Conservation (phyloP, 1,140 invertebrate genomes). For the Apis mellifera region DNA sequence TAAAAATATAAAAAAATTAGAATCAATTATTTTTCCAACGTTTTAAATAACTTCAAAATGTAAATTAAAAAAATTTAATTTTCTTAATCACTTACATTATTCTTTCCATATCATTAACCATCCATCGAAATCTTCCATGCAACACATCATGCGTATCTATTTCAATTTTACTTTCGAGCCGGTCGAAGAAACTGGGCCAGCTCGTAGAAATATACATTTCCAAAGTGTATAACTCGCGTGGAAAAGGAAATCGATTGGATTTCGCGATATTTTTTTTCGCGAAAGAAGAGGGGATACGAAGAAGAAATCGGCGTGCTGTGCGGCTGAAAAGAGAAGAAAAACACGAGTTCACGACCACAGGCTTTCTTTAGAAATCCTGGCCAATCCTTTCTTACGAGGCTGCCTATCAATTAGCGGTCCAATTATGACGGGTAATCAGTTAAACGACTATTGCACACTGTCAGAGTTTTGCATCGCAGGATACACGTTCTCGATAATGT, state of each 20-base stretch:
- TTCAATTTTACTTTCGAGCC: conserved; percentile 16
- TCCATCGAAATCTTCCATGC: background rate
- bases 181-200: background rate
- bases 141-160: background rate
- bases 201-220: background rate
- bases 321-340: conserved; percentile 23
- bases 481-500: conserved; percentile 8
- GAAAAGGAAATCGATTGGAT: conserved; percentile 28
- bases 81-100: background rate
- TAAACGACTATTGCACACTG: conserved; percentile 44
- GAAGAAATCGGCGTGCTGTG: conserved; percentile 51
- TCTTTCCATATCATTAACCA: background rate
- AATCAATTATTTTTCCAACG: too few species aligned
- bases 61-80: background rate
- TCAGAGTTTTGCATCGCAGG: conserved; percentile 5
- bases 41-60: background rate
- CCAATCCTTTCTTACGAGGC: conserved; percentile 50
- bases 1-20: too few species aligned
- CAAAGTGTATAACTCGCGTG: conserved; percentile 4
- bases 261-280: conserved; percentile 30
- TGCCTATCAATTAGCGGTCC: conserved; percentile 69
- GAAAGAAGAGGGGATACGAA: background rate
- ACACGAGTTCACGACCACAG: conserved; percentile 43
- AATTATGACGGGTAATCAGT: conserved; percentile 68
- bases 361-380: conserved; percentile 73